Conservation (phyloP, 2,797 vertebrate genomes). For the Eupleurogrammus muticus region DNA sequence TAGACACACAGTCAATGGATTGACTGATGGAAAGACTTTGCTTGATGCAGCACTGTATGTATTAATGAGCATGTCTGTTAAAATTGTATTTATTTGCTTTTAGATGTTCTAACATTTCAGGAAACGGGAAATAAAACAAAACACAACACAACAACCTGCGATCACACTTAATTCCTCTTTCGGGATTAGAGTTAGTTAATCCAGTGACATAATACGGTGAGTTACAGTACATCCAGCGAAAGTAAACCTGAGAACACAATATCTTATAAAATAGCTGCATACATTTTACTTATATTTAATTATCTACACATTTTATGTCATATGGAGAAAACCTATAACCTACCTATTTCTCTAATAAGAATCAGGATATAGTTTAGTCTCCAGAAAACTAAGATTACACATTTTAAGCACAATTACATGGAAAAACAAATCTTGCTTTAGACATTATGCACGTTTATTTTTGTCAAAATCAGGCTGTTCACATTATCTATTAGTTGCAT, state of each 20-base stretch:
- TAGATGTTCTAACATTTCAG: conserved; percentile 10
- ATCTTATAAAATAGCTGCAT: neutral
- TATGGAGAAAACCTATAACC: too few relatives aligned
- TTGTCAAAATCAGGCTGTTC: neutral
- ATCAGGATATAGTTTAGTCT: too few relatives aligned
- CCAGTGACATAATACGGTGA: conserved; percentile 60
- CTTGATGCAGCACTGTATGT: neutral
- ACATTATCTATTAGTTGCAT: neutral
- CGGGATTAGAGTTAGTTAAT: conserved; percentile 65
- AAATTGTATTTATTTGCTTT: neutral
- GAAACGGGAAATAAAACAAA: conserved; percentile 15
- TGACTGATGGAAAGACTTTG: neutral
- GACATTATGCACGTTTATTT: neutral
- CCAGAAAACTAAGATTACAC: too few relatives aligned
- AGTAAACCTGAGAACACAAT: conserved; percentile 31
- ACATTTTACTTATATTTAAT: neutral
- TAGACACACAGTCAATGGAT: neutral
- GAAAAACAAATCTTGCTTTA: neutral
- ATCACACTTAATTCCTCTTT: conserved; percentile 40
- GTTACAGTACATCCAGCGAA: conserved; percentile 30
- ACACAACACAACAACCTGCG: conserved; percentile 31
- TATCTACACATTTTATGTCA: neutral
- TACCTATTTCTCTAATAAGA: neutral
- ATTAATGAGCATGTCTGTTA: neutral
- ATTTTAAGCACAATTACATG: too few relatives aligned